These are phyloP conservation scores for Drosophila yooni DNA, from an alignment of 2,888 invertebrate genomes.

Conservation along the genomic window DNA sequence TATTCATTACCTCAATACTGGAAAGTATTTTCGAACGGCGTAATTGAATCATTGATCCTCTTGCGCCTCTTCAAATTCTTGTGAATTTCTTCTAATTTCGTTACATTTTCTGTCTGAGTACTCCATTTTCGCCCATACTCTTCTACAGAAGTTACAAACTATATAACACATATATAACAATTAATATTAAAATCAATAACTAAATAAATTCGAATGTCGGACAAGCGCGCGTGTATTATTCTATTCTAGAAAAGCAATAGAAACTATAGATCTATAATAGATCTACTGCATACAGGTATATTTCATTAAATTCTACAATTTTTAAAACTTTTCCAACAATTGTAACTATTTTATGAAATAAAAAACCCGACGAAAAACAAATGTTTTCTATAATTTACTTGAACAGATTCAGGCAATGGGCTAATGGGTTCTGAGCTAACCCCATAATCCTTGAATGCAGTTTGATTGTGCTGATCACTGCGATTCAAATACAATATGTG, in stretches of 20 bases:
- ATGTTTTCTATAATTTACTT: background rate
- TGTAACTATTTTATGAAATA: constrained; percentile 49
- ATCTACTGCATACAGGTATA: constrained; percentile 17
- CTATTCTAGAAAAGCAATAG: constrained; percentile 10
- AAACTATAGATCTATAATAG: constrained; percentile 7
- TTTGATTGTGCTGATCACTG: background rate
- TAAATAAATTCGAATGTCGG: constrained; percentile 39
- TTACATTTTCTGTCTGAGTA: constrained; percentile 11
- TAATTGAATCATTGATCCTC: constrained; percentile 9
- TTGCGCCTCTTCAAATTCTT: background rate
- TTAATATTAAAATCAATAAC: constrained; percentile 45
- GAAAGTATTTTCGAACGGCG: constrained; percentile 4
- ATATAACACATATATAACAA: constrained; percentile 43
- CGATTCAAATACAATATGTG: background rate
- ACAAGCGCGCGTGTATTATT: constrained; percentile 27
- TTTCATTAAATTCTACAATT: constrained; percentile 36
- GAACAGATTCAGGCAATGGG: background rate
- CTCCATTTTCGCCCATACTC: constrained; percentile 12
- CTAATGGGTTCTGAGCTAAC: background rate
- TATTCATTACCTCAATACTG: background rate
- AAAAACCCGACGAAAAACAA: constrained; percentile 45
- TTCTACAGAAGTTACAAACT: constrained; percentile 21
- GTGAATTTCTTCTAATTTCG: background rate
- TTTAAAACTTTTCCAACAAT: constrained; percentile 40
- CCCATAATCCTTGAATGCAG: background rate